phyloP scores from a whole-genome alignment of 2,888 invertebrate genomes.

The Polydrusus pterygomalis region DNA sequence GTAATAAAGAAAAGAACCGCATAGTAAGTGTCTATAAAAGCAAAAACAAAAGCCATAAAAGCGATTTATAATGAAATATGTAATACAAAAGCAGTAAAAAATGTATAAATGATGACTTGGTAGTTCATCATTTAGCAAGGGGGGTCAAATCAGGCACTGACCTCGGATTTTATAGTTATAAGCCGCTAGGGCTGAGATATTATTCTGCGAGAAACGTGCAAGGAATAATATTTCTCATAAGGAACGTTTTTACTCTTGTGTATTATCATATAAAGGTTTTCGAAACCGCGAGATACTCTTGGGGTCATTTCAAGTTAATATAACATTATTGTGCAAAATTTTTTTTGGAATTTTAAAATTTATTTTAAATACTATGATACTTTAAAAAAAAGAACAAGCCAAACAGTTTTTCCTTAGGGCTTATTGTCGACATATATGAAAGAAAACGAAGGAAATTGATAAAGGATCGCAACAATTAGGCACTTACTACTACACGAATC shows the following conservation, averaged over 20 bases:
- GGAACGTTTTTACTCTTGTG: neutral
- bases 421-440: too few relatives aligned
- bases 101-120: slow-evolving; percentile 18
- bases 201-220: slow-evolving; percentile 9
- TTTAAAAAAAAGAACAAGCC: too few relatives aligned
- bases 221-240: slow-evolving; percentile 3
- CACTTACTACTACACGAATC: too few relatives aligned
- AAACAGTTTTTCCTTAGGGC: too few relatives aligned
- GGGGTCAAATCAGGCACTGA: slow-evolving; percentile 18
- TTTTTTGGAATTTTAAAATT: too few relatives aligned
- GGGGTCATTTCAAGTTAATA: neutral
- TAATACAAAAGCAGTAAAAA: slow-evolving; percentile 11
- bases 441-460: too few relatives aligned
- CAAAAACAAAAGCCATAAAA: neutral
- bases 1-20: neutral
- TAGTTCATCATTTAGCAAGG: slow-evolving; percentile 11
- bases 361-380: too few relatives aligned
- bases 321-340: too few relatives aligned
- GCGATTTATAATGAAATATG: slow-evolving; percentile 8
- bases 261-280: neutral
- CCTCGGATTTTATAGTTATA: slow-evolving; percentile 14
- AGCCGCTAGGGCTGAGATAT: slow-evolving; percentile 4
- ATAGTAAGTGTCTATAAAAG: slow-evolving; percentile 5
- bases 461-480: too few relatives aligned
- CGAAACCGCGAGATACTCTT: too few relatives aligned